Evolutionary conservation across 2,888 invertebrate species (phyloP), one percentile per base, ranked within the genome.

Genomic region (Papilio gigon): DNA sequence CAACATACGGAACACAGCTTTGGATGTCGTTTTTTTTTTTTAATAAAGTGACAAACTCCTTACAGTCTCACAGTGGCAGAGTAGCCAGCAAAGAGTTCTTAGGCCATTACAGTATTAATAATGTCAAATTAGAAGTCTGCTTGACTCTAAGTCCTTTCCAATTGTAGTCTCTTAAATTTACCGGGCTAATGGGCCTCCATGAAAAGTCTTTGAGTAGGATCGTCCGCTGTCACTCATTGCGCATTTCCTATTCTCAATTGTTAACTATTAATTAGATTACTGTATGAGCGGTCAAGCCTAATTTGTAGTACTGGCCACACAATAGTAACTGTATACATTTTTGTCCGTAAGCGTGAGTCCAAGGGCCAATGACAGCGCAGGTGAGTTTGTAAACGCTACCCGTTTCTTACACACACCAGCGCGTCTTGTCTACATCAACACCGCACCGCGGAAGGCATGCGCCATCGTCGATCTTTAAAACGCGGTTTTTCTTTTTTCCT

Each of bases 361-460:
- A 0, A 12, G n/a, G 53, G 53, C 53, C 50, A 50, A 50, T 50
- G 50, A 27, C 5, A 12, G 50, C 50, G 4, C 50, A 27, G 50
- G 27, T 27, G 27, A 27, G 50, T 50, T 50, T 50, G 27, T 50
- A 27, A 50, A 27, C 27, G 27, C 50, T 50, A 27, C 25, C 50
- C n/a, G 25, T 27, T 50, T n/a, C 25, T 50, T 27, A 50, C 50
- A n/a, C 50, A 50, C 50, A 27, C 50, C 25, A 2, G 25, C 14
- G 4, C 9, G 27, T 14, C 4, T 27, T 27, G 50, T 27, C 50
- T 50, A 47, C 47, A 27, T 27, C 20, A 8, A 50, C 14, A 27
- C 27, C 22, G 14, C 50, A 14, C 22, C 20, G 14, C 4, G 25
- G 25, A 50, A 50, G 5, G 22, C 14, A 22, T 4, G 12, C 22